Evolutionary conservation across 2,888 invertebrate species (phyloP).

Genomic region (Magallana nippona): DNA sequence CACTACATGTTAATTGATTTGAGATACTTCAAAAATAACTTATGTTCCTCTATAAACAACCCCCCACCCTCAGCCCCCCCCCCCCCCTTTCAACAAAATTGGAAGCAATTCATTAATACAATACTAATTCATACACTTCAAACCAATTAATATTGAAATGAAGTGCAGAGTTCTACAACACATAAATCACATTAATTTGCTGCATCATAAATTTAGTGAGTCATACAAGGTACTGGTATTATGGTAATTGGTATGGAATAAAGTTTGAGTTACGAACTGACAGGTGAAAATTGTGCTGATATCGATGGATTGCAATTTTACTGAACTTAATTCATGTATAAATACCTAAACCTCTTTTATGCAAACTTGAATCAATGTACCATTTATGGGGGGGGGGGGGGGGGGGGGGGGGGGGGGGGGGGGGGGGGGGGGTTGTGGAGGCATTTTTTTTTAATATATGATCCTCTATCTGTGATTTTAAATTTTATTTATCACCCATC

Average conservation of each 20-base stretch:
- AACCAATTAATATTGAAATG: conserved; percentile 19
- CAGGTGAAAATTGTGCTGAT: neutral
- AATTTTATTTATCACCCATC: too few species aligned
- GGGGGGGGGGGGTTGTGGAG: too few species aligned
- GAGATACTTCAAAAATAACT: too few species aligned
- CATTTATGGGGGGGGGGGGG: too few species aligned
- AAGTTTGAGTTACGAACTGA: neutral
- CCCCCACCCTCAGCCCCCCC: too few species aligned
- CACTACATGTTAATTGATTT: too few species aligned
- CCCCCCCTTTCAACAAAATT: neutral
- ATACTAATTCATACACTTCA: neutral
- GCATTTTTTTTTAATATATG: too few species aligned
- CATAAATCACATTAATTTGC: conserved; percentile 24
- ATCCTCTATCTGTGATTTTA: too few species aligned
- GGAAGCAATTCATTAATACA: neutral
- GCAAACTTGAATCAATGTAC: too few species aligned
- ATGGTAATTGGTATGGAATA: neutral
- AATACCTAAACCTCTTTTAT: too few species aligned
- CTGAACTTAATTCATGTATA: neutral
- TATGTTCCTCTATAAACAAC: too few species aligned
- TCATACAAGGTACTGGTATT: neutral
- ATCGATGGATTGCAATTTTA: neutral
- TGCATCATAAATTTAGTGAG: conserved; percentile 8
- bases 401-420: too few species aligned
- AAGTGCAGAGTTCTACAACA: neutral